Percentiles rank a stretch among this genome's conserved stretches.
Evolutionary conservation across 2,888 invertebrate species (phyloP).

Genomic region (Caradrina clavipalpis): DNA sequence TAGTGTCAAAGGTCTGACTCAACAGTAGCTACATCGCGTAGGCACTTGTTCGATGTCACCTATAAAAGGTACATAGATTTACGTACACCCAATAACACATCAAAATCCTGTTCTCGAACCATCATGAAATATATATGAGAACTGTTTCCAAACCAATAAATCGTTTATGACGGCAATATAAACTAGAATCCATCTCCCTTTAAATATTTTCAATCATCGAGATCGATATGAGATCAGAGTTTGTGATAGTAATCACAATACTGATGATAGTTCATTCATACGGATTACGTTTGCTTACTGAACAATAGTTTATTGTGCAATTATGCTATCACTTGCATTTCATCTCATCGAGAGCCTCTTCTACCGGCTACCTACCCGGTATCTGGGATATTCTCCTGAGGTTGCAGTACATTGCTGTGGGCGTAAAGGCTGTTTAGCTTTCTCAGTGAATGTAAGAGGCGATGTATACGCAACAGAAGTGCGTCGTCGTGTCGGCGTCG

Average conservation of each 20-base stretch:
- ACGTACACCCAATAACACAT: constrained; percentile 20
- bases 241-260: constrained; percentile 75
- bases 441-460: constrained; percentile 43
- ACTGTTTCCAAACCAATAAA: constrained; percentile 72
- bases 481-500: constrained; percentile 60
- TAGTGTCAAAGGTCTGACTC: no score
- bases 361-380: constrained; percentile 68
- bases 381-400: constrained; percentile 55
- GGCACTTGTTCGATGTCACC: not conserved
- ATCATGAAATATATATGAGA: constrained; percentile 35
- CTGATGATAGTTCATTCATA: constrained; percentile 84
- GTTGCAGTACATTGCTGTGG: constrained; percentile 63
- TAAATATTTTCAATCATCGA: constrained; percentile 75
- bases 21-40: no score
- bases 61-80: constrained; percentile 1
- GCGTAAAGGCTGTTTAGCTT: not conserved
- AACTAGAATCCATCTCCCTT: constrained; percentile 61
- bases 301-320: constrained; percentile 88
- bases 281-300: constrained; percentile 76
- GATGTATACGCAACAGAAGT: constrained; percentile 58
- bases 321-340: constrained; percentile 85
- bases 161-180: constrained; percentile 73
- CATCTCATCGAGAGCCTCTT: constrained; percentile 80
- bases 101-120: constrained; percentile 24
- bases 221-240: constrained; percentile 63